Evolutionary conservation across 2,113 vertebrate species (phyloP), one percentile per base, ranked within the genome.

Genomic region (human): DNA sequence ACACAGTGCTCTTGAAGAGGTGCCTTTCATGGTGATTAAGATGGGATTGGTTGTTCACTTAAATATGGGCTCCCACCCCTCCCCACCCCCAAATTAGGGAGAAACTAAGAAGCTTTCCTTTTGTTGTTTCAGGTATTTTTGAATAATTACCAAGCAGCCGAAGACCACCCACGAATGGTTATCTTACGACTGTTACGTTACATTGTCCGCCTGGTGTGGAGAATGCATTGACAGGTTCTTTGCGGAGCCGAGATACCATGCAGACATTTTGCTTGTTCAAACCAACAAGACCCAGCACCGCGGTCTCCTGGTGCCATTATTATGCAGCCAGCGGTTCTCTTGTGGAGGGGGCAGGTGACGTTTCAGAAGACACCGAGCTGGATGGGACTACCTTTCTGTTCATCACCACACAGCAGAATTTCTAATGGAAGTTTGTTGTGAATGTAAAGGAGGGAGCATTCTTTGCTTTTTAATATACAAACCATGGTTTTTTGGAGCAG

Each of bases 191-290:
- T 99, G 45, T 93, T 99, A 93, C 98, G 97, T 96, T 98, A 97
- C 97, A 98, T 99, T 82, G 8, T 98, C 83, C 98, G 99, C 79
- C 98, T 99, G 93, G 98, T 99, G 86, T 98, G 99, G 98, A 98
- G 99, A 93, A 98, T 98, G 97, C 98, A 98, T 89, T 99, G 98
- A 99, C 18, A 0, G 66, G 35, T 0, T 0, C 90, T 18, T 66
- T 10, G 5, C 40, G 16, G 92, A 79, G 82, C 90, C 40, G 2
- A 8, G 8, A 81, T 20, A 30, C 16, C 16, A 4, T 79, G 50
- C 75, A 95, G 97, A 98, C 96, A 52, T 75, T 84, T 73, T 57
- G 9, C 92, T 82, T 2, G 0, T 66, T 92, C 82, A 23, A 22
- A 14, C 32, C 22, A 8, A 16, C 86, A 13, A 22, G 89, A 72